phyloP scores from a whole-genome alignment of 2,113 vertebrate species.

The Mormyrus lacerda region DNA sequence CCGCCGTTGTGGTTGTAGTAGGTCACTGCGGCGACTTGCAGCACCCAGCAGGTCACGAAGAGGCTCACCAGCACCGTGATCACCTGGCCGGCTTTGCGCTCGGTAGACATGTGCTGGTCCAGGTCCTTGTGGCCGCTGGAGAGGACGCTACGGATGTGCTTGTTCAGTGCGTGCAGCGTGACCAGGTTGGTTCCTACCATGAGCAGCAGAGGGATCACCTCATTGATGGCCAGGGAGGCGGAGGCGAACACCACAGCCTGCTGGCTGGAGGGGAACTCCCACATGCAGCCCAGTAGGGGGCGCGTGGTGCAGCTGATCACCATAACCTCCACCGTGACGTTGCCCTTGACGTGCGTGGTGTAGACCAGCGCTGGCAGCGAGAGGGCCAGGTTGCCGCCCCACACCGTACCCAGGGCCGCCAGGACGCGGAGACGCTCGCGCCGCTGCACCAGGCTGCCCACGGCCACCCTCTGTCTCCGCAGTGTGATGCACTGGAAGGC shows the following conservation, averaged over 20 bases:
- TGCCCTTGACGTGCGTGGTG: constrained; percentile 47
- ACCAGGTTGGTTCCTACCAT: constrained; percentile 62
- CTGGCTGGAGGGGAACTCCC: constrained; percentile 55
- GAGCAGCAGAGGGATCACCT: constrained; percentile 57
- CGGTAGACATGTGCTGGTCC: constrained; percentile 47
- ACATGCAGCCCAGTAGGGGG: constrained; percentile 65
- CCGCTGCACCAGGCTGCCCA: constrained; percentile 43
- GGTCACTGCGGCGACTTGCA: constrained; percentile 63
- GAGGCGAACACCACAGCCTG: constrained; percentile 57
- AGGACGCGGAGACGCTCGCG: constrained; percentile 49
- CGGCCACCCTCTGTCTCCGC: constrained; percentile 40
- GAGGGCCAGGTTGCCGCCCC: constrained; percentile 57
- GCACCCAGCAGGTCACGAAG: constrained; percentile 63
- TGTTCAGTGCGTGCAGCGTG: constrained; percentile 54
- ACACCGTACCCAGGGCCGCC: constrained; percentile 48
- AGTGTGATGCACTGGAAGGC: constrained; percentile 62
- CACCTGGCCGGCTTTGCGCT: constrained; percentile 61
- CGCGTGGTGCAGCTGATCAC: constrained; percentile 68
- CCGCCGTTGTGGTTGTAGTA: constrained; percentile 66
- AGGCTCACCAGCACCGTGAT: constrained; percentile 59
- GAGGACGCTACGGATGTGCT: constrained; percentile 51
- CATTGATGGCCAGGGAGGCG: constrained; percentile 58
- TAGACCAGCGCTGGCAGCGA: constrained; percentile 57
- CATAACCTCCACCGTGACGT: constrained; percentile 62
- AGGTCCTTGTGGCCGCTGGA: constrained; percentile 28